Base-by-base conservation (phyloP, 2,113 vertebrate genomes). In the Bubalus kerabau region DNA sequence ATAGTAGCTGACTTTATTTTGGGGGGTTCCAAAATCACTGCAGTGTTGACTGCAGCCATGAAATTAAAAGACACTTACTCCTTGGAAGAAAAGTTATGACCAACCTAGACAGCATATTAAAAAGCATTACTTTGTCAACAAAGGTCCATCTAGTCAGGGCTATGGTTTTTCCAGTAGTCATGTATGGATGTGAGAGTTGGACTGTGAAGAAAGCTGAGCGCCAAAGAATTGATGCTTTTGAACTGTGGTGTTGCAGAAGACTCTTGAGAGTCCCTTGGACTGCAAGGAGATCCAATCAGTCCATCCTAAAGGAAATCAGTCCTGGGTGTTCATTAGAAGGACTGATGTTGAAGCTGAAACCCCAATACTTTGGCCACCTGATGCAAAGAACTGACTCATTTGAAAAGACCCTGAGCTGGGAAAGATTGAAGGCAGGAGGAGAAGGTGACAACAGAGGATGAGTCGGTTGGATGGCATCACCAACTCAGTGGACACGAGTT, bases 181-280 rank as follows among this genome's bases (percentile, higher is more conserved):
- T n/a, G 62, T 19, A 19, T 19, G 32, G 16, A n/a, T 67, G 62
- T 67, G 62, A 64, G 32, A n/a, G 16, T n/a, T 67, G 32, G 62
- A 67, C 32, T 67, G 0, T n/a, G 1, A n/a, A n/a, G 32, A n/a
- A 67, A 10, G 32, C 62, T 67, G 32, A n/a, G 32, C 0, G 0
- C 32, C 0, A 0, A 19, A 67, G 32, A 67, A 67, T 7, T 67
- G 62, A n/a, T n/a, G 32, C 16, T n/a, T 2, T 67, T 67, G 32
- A 67, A n/a, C 62, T 67, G 16, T n/a, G 16, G 8, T 67, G 16
- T n/a, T 67, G 16, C 7, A 19, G 7, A 64, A 17, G 62, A 67
- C 62, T 67, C 32, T n/a, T 67, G 32, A 67, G 32, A n/a, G 32
- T 67, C 64, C 4, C 8, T 36, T 67, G 64, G 64, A 67, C 17